Evolutionary conservation across 2,797 vertebrate species (phyloP).

Genomic region (Meriones psammophilus): DNA sequence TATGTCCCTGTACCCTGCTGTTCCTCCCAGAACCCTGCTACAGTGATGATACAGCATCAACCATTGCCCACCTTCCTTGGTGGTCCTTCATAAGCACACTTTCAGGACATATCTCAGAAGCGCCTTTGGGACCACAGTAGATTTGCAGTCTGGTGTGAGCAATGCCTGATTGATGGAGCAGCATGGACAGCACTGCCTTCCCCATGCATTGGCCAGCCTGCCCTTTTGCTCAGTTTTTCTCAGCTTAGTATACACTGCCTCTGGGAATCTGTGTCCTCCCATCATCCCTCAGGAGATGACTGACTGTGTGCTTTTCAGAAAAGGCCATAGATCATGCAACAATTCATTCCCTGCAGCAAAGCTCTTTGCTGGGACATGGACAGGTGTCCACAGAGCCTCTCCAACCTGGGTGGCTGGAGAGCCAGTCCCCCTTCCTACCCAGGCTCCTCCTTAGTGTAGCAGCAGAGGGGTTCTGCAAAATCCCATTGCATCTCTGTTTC

Average conservation of each 20-base stretch:
- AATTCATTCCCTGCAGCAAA: background rate
- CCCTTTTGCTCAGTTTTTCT: background rate
- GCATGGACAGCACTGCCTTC: background rate
- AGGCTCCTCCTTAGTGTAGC: background rate
- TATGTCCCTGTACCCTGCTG: rapidly evolving
- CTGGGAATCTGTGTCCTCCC: background rate
- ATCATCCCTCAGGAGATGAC: background rate
- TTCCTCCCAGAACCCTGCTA: rapidly evolving
- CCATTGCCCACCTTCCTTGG: rapidly evolving
- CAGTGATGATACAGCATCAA: rapidly evolving
- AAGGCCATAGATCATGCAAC: background rate
- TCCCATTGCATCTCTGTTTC: background rate
- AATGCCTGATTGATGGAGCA: background rate
- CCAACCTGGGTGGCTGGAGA: background rate
- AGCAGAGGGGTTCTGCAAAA: background rate
- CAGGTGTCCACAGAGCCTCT: background rate
- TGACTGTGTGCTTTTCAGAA: background rate
- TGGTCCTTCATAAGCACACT: background rate
- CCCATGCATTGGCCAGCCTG: background rate
- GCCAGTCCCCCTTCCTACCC: background rate
- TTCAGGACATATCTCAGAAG: background rate
- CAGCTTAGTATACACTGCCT: background rate
- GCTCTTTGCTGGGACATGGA: background rate
- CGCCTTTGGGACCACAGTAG: rapidly evolving
- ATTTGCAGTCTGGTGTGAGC: background rate